phyloP scores from a whole-genome alignment of 2,113 vertebrate species.

The Astatoreochromis straeleni region DNA sequence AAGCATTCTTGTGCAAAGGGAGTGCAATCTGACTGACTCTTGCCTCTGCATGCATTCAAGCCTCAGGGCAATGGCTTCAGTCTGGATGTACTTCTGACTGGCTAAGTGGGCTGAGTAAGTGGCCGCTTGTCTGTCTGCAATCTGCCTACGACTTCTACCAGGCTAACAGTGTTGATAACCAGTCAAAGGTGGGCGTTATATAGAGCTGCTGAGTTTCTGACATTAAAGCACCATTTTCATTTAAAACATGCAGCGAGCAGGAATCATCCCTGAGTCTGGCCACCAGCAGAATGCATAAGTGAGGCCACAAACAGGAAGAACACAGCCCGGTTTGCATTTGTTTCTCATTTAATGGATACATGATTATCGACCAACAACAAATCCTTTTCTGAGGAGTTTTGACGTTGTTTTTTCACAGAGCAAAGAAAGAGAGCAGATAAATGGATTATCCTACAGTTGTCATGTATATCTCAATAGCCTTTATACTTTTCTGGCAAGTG shows the following conservation, averaged over 20 bases:
- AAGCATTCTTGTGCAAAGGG: constrained; percentile 26
- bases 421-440: background rate
- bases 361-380: background rate
- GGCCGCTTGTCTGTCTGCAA: constrained; percentile 12
- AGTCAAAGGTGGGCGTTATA: background rate
- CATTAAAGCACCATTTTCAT: background rate
- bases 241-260: background rate
- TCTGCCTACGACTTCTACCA: background rate
- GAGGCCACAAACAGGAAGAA: background rate
- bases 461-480: background rate
- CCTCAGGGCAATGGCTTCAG: background rate
- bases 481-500: background rate
- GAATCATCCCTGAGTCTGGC: background rate
- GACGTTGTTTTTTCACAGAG: background rate
- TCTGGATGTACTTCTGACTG: background rate
- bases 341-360: background rate
- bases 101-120: constrained; percentile 16
- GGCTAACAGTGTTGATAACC: background rate
- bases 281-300: background rate
- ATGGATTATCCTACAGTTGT: background rate
- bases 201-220: background rate
- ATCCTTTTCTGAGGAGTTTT: background rate
- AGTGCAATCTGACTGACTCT: constrained; percentile 6
- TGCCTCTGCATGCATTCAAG: constrained; percentile 26
- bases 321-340: background rate